Evolutionary conservation across 2,113 vertebrate genomes (phyloP).

Genomic region (Rhombomys opimus): DNA sequence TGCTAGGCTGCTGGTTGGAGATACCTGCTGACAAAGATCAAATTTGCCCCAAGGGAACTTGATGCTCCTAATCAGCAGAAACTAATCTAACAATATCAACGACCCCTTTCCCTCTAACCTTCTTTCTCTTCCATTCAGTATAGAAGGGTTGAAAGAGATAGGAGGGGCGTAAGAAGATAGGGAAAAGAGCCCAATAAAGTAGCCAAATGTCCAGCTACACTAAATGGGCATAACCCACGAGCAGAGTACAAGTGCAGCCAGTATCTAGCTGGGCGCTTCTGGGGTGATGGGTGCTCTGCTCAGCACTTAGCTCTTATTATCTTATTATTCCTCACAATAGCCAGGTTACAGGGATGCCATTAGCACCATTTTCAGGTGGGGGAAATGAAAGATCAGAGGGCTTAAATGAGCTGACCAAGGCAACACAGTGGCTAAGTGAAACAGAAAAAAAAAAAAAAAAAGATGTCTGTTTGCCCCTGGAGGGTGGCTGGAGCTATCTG

Average conservation of each 20-base stretch:
- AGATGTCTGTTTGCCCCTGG: background rate
- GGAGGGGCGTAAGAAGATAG: too few species aligned
- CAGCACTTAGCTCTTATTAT: constrained; percentile 66
- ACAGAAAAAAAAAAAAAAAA: rapidly evolving
- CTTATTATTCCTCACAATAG: constrained; percentile 14
- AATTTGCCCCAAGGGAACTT: too few species aligned
- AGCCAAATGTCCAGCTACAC: too few species aligned
- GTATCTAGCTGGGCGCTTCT: background rate
- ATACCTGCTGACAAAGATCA: too few species aligned
- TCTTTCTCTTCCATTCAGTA: too few species aligned
- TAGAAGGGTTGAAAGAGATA: too few species aligned
- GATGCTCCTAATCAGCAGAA: too few species aligned
- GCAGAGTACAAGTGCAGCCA: rapidly evolving
- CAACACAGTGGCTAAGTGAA: background rate
- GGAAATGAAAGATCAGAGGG: constrained; percentile 50
- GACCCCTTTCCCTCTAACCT: too few species aligned
- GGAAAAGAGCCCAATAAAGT: too few species aligned
- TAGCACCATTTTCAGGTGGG: constrained; percentile 54
- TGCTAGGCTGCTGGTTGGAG: too few species aligned
- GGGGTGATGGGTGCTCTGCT: background rate
- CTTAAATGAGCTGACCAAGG: constrained; percentile 49
- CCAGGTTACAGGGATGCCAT: background rate
- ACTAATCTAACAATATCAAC: too few species aligned
- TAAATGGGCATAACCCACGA: background rate
- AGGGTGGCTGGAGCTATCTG: background rate